phyloP scores from a whole-genome alignment of 2,113 vertebrate genomes.

The Salvelinus alpinus region DNA sequence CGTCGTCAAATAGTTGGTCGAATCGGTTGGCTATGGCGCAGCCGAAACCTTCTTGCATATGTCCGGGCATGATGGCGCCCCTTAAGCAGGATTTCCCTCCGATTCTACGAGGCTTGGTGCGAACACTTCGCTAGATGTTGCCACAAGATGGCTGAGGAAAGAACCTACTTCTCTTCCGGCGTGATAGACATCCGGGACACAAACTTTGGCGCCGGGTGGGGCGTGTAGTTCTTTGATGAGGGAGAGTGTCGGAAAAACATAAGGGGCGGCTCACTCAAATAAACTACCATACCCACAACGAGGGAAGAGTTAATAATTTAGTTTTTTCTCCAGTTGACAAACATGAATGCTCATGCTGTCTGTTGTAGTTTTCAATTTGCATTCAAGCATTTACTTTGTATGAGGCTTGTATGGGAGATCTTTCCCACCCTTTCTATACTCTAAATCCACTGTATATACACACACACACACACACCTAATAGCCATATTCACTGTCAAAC shows the following conservation, averaged over 20 bases:
- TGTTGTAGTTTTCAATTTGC: not conserved
- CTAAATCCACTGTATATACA: not conserved
- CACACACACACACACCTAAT: too few species aligned
- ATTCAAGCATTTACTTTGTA: not conserved
- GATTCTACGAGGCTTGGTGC: slow-evolving; percentile 88
- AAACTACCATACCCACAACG: slow-evolving; percentile 59
- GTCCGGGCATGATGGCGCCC: slow-evolving; percentile 99
- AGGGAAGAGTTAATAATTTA: not conserved
- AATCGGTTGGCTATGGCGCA: slow-evolving; percentile 96
- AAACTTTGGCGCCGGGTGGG: slow-evolving; percentile 68
- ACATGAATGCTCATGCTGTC: not conserved
- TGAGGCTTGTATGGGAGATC: not conserved
- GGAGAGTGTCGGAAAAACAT: not conserved
- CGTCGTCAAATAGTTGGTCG: slow-evolving; percentile 96
- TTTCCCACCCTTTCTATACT: not conserved
- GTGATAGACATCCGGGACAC: slow-evolving; percentile 87
- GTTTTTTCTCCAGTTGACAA: not conserved
- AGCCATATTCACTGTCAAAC: too few species aligned
- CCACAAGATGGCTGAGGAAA: slow-evolving; percentile 97
- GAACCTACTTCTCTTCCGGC: slow-evolving; percentile 96
- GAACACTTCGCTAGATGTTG: slow-evolving; percentile 83
- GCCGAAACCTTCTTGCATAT: slow-evolving; percentile 97
- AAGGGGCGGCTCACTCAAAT: accelerated
- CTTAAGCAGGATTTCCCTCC: slow-evolving; percentile 91
- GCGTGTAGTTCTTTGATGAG: slow-evolving; percentile 63